Evolutionary conservation across 2,113 vertebrate species (phyloP).

Genomic region (Heterocephalus glaber): DNA sequence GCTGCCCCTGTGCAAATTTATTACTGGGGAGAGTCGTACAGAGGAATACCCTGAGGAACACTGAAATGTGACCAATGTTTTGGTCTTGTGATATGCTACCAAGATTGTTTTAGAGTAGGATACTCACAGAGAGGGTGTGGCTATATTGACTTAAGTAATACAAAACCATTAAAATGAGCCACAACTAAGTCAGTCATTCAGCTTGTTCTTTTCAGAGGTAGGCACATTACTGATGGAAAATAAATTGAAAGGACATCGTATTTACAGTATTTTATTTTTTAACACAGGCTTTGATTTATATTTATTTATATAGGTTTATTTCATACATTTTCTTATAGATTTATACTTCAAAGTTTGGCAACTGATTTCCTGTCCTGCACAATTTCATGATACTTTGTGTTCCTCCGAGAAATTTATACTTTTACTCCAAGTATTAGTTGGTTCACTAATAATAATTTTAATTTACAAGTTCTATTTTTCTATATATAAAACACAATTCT

Average conservation of each 20-base stretch:
- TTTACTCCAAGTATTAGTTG: conserved; percentile 4
- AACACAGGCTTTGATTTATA: neutral
- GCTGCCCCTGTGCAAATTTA: neutral
- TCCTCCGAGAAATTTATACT: conserved; percentile 2
- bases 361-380: neutral
- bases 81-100: conserved; percentile 5
- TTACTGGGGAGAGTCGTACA: neutral
- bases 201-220: conserved; percentile 30
- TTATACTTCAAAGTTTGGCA: neutral
- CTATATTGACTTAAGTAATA: neutral
- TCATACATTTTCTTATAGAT: neutral
- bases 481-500: conserved; percentile 32
- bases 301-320: neutral
- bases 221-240: neutral
- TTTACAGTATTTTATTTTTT: conserved; percentile 11
- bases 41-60: neutral
- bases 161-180: neutral
- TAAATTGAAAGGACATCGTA: conserved; percentile 20
- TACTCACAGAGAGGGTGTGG: neutral
- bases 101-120: neutral
- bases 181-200: neutral
- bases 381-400: neutral
- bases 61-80: neutral
- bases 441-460: conserved; percentile 57
- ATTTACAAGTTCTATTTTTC: conserved; percentile 48